Evolutionary conservation across 1,140 invertebrate genomes (phyloP).

Genomic region (Heliconius eleuchia): DNA sequence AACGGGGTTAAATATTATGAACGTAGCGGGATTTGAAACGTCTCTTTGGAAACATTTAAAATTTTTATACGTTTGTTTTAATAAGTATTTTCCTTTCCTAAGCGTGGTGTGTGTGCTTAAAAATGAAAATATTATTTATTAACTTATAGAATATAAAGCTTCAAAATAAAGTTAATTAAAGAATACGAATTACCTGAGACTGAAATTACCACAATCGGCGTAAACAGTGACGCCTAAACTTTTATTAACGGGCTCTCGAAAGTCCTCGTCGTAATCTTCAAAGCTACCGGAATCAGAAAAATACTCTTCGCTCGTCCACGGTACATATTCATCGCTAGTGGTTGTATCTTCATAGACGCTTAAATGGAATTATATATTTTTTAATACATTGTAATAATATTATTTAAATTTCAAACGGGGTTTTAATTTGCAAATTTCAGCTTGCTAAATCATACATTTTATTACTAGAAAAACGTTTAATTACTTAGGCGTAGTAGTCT

Average conservation of each 20-base stretch:
- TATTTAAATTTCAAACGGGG: too few relatives aligned
- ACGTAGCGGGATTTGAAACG: too few relatives aligned
- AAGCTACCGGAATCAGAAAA: slow-evolving; percentile 59
- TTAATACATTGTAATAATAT: not conserved
- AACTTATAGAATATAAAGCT: too few relatives aligned
- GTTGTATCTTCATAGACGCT: slow-evolving; percentile 48
- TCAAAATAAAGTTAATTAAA: not conserved
- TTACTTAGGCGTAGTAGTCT: slow-evolving; percentile 29
- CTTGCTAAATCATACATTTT: not conserved
- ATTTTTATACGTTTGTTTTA: too few relatives aligned
- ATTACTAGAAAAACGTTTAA: not conserved
- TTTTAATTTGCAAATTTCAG: too few relatives aligned
- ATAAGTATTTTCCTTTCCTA: too few relatives aligned
- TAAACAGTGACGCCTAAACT: slow-evolving; percentile 49
- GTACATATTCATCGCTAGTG: slow-evolving; percentile 54
- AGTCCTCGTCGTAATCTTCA: slow-evolving; percentile 58
- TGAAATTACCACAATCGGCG: slow-evolving; percentile 82
- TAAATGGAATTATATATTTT: not conserved
- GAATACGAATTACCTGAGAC: slow-evolving; percentile 65
- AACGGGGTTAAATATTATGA: too few relatives aligned
- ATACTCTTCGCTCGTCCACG: slow-evolving; percentile 51
- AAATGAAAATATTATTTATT: too few relatives aligned
- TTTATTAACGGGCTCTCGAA: slow-evolving; percentile 61
- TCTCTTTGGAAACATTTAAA: too few relatives aligned
- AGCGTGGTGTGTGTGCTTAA: too few relatives aligned